Evolutionary conservation across 2,797 vertebrate species (phyloP).

Genomic region (Astyanax mexicanus): DNA sequence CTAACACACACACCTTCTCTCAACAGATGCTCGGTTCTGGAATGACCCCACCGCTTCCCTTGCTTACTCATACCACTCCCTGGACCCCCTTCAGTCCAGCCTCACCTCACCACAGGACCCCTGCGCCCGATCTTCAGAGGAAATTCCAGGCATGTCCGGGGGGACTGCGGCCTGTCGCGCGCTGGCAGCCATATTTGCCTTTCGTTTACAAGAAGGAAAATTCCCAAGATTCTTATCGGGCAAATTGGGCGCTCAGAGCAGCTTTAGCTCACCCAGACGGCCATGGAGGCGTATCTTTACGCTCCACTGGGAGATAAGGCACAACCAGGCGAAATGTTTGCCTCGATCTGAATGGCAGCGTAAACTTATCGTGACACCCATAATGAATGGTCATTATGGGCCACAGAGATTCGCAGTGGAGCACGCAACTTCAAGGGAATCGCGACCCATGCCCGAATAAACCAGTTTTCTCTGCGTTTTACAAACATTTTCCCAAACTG

Average conservation of each 20-base stretch:
- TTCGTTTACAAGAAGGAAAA: conserved; percentile 63
- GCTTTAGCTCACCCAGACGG: conserved; percentile 62
- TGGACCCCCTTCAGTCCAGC: background rate
- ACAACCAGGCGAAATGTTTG: conserved; percentile 74
- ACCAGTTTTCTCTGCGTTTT: conserved; percentile 84
- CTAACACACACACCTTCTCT: conserved; percentile 11
- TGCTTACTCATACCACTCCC: conserved; percentile 59
- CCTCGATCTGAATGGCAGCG: conserved; percentile 77
- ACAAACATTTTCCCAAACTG: conserved; percentile 85
- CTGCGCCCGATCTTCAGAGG: conserved; percentile 45
- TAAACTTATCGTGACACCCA: conserved; percentile 78
- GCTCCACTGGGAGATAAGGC: conserved; percentile 71
- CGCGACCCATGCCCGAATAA: conserved; percentile 80
- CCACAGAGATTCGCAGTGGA: conserved; percentile 75
- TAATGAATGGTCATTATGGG: conserved; percentile 81
- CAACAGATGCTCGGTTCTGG: conserved; percentile 2
- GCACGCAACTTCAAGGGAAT: conserved; percentile 78
- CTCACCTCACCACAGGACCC: conserved; percentile 62
- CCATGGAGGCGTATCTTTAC: conserved; percentile 63
- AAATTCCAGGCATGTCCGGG: conserved; percentile 64
- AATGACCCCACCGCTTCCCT: conserved; percentile 74
- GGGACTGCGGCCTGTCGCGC: conserved; percentile 56
- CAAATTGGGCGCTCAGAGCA: conserved; percentile 66
- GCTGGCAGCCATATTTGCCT: conserved; percentile 61
- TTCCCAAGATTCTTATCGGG: conserved; percentile 79